Base-by-base conservation (phyloP, 1,140 invertebrate genomes). In the Platyscapa corneri region DNA sequence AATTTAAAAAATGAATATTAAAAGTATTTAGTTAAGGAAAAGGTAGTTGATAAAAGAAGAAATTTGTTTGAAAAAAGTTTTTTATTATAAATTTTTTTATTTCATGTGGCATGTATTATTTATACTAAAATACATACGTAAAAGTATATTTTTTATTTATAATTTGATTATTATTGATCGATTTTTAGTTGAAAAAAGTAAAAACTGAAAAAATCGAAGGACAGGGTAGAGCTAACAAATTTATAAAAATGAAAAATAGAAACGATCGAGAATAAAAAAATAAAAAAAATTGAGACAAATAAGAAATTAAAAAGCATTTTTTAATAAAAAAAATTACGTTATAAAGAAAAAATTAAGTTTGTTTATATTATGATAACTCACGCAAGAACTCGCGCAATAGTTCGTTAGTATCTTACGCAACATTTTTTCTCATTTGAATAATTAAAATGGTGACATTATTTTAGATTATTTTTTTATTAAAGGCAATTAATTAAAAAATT, bases 61-160 rank as follows among this genome's bases (percentile, higher is more conserved):
- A 56, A 42, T 77, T 56, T 56, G 46, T 39, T 64, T 90, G 90
- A 85, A 88, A 88, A 46, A 86, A 88, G 86, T 89, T 87, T 90
- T 92, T 91, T 92, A 91, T 91, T 91, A 88, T 87, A 89, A 86
- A 87, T 89, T 88, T 86, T 87, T 86, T 86, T 87, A n/a, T 88
- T 85, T 84, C 80, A 86, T 89, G 90, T 88, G 88, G 88, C 88
- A 87, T 85, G 64, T 90, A 89, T 90, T 88, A 89, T 88, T 91
- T 89, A 89, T 77, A 86, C 85, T 87, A 88, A 89, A 90, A 90
- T 91, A 90, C 90, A 91, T n/a, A n/a, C n/a, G n/a, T n/a, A 88
- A 91, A 88, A 90, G 82, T 87, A 79, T 83, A 85, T 83, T 87
- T 87, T 88, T 88, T 88, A 76, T 83, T 86, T 82, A 87, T 83